phyloP scores from a whole-genome alignment of 2,113 vertebrate genomes.

The Baryphthengus martii region DNA sequence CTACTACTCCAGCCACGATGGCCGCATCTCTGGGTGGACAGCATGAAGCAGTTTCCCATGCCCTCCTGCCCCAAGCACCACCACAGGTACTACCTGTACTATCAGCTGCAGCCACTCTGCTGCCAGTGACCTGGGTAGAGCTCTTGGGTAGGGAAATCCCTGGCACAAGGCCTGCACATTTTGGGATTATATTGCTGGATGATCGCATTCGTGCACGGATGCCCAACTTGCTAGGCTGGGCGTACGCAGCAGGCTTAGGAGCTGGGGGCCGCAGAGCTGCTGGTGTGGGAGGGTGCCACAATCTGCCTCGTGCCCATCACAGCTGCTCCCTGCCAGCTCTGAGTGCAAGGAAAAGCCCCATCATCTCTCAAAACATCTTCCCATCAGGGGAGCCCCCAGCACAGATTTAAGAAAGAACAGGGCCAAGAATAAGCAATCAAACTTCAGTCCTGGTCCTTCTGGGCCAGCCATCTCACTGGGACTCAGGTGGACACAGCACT shows the following conservation, averaged over 20 bases:
- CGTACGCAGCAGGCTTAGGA: accelerated
- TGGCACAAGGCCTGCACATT: neutral
- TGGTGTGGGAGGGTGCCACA: neutral
- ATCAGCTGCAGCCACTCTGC: neutral
- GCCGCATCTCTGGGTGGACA: neutral
- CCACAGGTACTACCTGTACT: no score
- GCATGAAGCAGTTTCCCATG: neutral
- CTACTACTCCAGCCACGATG: accelerated
- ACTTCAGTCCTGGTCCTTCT: accelerated
- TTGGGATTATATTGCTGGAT: neutral
- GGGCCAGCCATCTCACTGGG: neutral
- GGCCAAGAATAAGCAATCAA: neutral
- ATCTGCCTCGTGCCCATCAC: neutral
- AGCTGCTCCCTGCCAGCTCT: neutral
- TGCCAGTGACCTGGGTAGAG: neutral
- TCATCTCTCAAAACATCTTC: neutral
- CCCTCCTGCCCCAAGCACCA: neutral
- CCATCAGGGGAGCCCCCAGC: neutral
- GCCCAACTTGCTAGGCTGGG: neutral
- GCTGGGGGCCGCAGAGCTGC: neutral
- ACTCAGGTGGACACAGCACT: neutral
- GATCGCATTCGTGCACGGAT: accelerated
- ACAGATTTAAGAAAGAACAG: neutral
- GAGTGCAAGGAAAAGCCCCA: neutral
- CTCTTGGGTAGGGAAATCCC: neutral